Base-by-base conservation (phyloP, 2,888 invertebrate species). In the Rhamnusium bicolor region DNA sequence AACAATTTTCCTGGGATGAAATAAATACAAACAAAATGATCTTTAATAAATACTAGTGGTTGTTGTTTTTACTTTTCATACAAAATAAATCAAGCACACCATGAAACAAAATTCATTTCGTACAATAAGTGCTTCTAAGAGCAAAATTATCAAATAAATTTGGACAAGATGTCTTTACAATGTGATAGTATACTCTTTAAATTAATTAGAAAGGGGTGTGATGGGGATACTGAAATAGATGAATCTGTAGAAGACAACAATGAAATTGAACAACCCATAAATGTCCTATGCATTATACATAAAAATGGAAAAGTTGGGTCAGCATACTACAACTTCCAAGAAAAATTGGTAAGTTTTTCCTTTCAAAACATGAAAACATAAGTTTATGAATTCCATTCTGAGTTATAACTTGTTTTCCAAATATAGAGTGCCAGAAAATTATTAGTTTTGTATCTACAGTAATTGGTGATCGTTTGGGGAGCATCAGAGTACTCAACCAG, bases 231-330 rank as follows among this genome's bases (percentile, higher is more conserved):
- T 18, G 73, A 74, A 54, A 60, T 40, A 67, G 76, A 74, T 7
- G 73, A 76, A 24, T 47, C 76, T 32, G 70, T 46, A 10, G n/a
- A 46, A 40, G 51, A 49, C 10, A 18, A 1, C 19, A 19, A 1
- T 18, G 51, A 1, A 0, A 66, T 71, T 53, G 47, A 54, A 51
- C 63, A 78, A 29, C 56, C 76, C 10, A 75, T 92, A 91, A 89
- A 90, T 53, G 89, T 94, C 73, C 84, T 95, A 82, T 91, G 92
- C 71, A 88, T 93, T 1, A 90, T 92, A 80, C 94, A 92, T 90
- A 90, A 91, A 75, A 89, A 90, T 61, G 92, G 92, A 12, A 91
- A 91, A 83, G 85, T 95, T 65, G 95, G 94, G n/a, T 93, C 93
- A 16, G 93, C 95, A 0, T 93, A 91, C 86, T 95, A 93, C 87